phyloP scores from a whole-genome alignment of 2,888 invertebrate species.

The Drosophila rubida region DNA sequence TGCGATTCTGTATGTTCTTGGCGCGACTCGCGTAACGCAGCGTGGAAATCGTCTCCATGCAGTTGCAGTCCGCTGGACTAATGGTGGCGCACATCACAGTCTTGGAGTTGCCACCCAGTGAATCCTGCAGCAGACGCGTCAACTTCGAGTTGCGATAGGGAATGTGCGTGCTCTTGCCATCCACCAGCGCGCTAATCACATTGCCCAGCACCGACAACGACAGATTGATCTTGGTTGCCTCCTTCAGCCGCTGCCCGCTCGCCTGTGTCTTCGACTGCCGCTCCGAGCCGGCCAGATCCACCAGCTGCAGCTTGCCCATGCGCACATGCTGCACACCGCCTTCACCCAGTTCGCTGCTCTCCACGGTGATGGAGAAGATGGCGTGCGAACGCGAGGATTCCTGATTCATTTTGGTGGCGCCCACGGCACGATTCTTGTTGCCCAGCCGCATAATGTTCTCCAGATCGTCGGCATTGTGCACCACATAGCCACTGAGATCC shows the following conservation, averaged over 20 bases:
- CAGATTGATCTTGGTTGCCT: conserved; percentile 99
- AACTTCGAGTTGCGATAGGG: conserved; percentile 99
- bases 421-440: conserved; percentile 96
- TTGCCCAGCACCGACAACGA: conserved; percentile 98
- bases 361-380: conserved; percentile 98
- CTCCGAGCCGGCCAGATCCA: conserved; percentile 99
- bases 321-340: conserved; percentile 95
- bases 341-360: conserved; percentile 93
- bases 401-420: conserved; percentile 98
- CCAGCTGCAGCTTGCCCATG: conserved; percentile 98
- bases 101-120: conserved; percentile 98
- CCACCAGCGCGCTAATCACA: conserved; percentile 98
- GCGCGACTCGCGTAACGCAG: conserved; percentile 98
- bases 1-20: conserved; percentile 98
- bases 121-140: conserved; percentile 97
- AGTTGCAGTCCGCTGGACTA: conserved; percentile 98
- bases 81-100: conserved; percentile 98
- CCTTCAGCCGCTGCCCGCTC: conserved; percentile 95
- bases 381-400: conserved; percentile 99
- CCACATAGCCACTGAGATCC: conserved; percentile 98
- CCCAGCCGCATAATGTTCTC: conserved; percentile 98
- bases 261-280: conserved; percentile 98
- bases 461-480: conserved; percentile 97
- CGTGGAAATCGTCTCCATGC: conserved; percentile 98
- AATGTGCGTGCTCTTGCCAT: conserved; percentile 98